Evolutionary conservation across 37 sponge, comb jelly and placozoan species (phyloP), one percentile per base, ranked within the genome.

Genomic region (Cladorhizidae sp.): DNA sequence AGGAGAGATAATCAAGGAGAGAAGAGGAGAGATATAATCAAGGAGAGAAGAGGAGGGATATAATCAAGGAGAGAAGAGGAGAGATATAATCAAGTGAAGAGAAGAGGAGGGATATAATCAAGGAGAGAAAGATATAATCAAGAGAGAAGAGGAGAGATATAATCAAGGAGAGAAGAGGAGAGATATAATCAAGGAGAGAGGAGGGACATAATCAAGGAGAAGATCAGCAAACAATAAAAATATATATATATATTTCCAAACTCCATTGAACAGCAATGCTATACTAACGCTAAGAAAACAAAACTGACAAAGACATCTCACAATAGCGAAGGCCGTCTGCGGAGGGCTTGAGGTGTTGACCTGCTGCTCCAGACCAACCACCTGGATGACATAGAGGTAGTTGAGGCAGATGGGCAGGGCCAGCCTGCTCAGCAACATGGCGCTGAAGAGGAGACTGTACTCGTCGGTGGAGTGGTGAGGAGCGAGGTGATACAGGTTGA

Each of bases 401-500:
- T 97, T 97, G 57, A 97, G 89, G 59, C 95, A 97, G 35, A 97
- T 90, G 18, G 98, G 98, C 2, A 95, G 86, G n/a, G 95, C 92
- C 41, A 97, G 84, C 25, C 98, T 88, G 73, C 90, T 91, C 61
- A 97, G 86, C 14, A 97, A n/a, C 93, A 92, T 89, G 43, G 91
- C 93, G 72, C 92, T 91, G 73, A 98, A 98, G 42, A 98, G 91
- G 29, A 98, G 91, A 43, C 88, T 86, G 84, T 89, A 91, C 63
- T 98, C 96, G 62, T 98, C 94, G 37, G 99, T 96, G 32, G 80
- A 82, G 56, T 98, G 98, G 22, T 82, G 79, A 9, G 99, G 92
- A 50, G 90, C 87, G 49, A 98, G 89, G 82, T 94, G 83, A 79
- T 98, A 98, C 43, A 93, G 93, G 81, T 96, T 96, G 80, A 98